Conservation (phyloP, 1,140 invertebrate species). For the Ooceraea biroi region DNA sequence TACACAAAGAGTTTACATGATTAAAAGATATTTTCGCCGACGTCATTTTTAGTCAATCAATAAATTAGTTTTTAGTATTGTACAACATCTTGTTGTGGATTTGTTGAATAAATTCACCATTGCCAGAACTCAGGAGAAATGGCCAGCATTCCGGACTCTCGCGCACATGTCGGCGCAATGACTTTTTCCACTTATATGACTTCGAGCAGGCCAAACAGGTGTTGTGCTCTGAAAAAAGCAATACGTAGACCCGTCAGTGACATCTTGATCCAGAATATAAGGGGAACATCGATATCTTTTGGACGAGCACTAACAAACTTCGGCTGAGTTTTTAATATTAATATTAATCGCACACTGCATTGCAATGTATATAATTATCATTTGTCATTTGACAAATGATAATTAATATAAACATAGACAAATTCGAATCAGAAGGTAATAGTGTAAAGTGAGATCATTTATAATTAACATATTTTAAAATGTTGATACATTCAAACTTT, state of each 20-base stretch:
- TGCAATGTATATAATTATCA: slow-evolving; percentile 20
- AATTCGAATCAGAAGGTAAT: background rate
- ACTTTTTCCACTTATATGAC: slow-evolving; percentile 86
- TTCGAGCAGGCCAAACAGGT: slow-evolving; percentile 86
- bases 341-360: no score
- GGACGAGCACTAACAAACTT: slow-evolving; percentile 2
- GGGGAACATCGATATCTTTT: slow-evolving; percentile 24
- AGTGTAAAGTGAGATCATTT: no score
- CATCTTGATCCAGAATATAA: background rate
- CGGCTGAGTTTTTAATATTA: slow-evolving; percentile 1
- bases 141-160: slow-evolving; percentile 85
- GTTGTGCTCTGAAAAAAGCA: slow-evolving; percentile 81
- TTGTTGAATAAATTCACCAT: slow-evolving; percentile 82
- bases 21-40: background rate
- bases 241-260: slow-evolving; percentile 60
- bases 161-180: slow-evolving; percentile 86
- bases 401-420: no score
- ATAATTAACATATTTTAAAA: background rate
- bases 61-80: slow-evolving; percentile 71
- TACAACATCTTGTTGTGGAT: slow-evolving; percentile 84
- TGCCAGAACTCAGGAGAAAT: slow-evolving; percentile 80
- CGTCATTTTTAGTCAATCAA: background rate
- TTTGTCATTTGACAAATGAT: background rate
- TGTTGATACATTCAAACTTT: background rate
- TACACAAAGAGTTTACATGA: slow-evolving; percentile 13